Evolutionary conservation across 1,140 invertebrate species (phyloP).

Genomic region (Brachionus manjavacas): DNA sequence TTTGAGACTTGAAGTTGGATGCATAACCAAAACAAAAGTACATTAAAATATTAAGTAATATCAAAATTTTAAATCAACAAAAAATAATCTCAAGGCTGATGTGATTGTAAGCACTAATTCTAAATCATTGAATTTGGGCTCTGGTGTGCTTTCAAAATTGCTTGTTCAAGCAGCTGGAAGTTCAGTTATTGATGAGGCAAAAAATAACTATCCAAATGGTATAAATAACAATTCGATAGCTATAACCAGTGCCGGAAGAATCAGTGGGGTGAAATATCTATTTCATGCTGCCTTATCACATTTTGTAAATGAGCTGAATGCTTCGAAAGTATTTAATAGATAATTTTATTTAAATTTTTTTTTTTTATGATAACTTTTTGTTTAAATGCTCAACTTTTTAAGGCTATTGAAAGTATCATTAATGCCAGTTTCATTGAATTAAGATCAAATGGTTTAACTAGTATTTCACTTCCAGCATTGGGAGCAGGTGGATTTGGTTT

Average conservation of each 20-base stretch:
- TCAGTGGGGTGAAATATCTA: not conserved
- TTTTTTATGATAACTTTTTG: no score
- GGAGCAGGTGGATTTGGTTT: conserved; percentile 15
- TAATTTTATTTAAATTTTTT: no score
- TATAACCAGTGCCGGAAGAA: not conserved
- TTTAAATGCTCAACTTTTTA: no score
- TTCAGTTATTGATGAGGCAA: not conserved
- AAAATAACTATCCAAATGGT: conserved; percentile 5
- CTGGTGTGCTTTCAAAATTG: not conserved
- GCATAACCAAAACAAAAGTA: not conserved
- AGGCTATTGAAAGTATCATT: not conserved
- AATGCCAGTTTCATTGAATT: not conserved
- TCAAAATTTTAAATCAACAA: not conserved
- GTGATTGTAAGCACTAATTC: not conserved
- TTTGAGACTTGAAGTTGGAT: not conserved
- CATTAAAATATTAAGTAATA: not conserved
- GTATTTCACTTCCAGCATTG: not conserved
- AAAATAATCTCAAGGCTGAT: not conserved
- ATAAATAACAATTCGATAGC: not conserved
- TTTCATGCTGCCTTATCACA: not conserved
- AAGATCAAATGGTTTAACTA: not conserved
- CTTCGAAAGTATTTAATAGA: not conserved
- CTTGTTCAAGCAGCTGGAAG: not conserved
- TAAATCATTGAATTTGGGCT: not conserved
- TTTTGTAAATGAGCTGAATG: not conserved